Evolutionary conservation across 2,888 invertebrate genomes (phyloP).

Genomic region (Diarsia mendica): DNA sequence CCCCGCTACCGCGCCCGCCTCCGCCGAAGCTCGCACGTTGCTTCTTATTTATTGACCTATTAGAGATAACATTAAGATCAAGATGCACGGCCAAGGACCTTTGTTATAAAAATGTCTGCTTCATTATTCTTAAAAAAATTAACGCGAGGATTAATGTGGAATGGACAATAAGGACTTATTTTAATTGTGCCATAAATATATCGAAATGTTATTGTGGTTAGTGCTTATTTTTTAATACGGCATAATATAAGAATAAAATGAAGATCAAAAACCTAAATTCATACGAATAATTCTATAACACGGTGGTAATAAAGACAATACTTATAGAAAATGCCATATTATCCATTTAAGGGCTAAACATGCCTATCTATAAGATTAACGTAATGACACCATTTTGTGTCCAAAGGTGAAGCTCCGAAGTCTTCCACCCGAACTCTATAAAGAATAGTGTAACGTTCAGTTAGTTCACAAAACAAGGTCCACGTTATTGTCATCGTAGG

Average conservation of each 20-base stretch:
- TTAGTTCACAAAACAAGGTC: slow-evolving; percentile 66
- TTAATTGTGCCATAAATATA: slow-evolving; percentile 55
- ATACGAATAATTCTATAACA: slow-evolving; percentile 20
- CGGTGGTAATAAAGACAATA: slow-evolving; percentile 19
- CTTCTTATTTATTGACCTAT: slow-evolving; percentile 90
- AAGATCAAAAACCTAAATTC: slow-evolving; percentile 20
- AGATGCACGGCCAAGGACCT: slow-evolving; percentile 90
- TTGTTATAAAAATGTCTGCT: slow-evolving; percentile 90
- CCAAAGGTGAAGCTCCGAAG: slow-evolving; percentile 1
- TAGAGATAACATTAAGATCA: slow-evolving; percentile 91
- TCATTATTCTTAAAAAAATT: slow-evolving; percentile 89
- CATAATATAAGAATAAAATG: slow-evolving; percentile 8
- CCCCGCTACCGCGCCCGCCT: slow-evolving; percentile 29
- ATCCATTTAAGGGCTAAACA: slow-evolving; percentile 7
- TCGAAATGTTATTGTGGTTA: slow-evolving; percentile 36
- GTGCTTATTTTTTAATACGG: slow-evolving; percentile 21
- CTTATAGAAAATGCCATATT: slow-evolving; percentile 23
- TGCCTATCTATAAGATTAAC: slow-evolving; percentile 1
- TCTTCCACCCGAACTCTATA: not conserved
- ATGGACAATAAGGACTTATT: slow-evolving; percentile 59
- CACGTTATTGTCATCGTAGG: slow-evolving; percentile 70
- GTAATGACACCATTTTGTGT: slow-evolving; percentile 20
- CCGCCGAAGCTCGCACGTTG: slow-evolving; percentile 88
- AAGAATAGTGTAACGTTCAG: not conserved
- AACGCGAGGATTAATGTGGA: slow-evolving; percentile 80